Evolutionary conservation across 1,140 invertebrate species (phyloP), one percentile per base, ranked within the genome.

Genomic region (Saccostrea glomerata): DNA sequence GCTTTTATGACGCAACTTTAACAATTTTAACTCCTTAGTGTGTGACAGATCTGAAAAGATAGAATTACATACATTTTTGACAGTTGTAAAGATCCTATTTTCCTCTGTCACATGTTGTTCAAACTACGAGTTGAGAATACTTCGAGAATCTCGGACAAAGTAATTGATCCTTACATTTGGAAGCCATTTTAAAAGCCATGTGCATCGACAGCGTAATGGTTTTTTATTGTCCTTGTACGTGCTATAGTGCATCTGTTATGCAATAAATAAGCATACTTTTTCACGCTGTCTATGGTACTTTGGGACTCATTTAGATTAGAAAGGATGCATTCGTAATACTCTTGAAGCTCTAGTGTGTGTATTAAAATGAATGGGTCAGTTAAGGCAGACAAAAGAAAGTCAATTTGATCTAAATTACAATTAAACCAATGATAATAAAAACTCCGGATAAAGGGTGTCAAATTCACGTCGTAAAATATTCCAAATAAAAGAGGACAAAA

Each of bases 171-270:
- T 86, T n/a, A 90, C 36, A 40, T 82, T 87, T 1, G 88, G 88
- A 56, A 87, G 84, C 12, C 60, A 40, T 60, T 87, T 40, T 25
- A 90, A 85, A 20, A 90, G 60, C 70, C 12, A 89, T 11, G 20
- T 30, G 17, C 90, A 90, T 82, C 36, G 90, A 83, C 12, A 90
- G 9, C 2, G 88, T 82, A n/a, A 90, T 89, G 30, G 88, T 89
- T 86, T 90, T n/a, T 90, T 17, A 90, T 86, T n/a, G 87, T 60
- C 36, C 89, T 54, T 17, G 66, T 54, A 36, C 84, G 77, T 1
- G 89, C 86, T 7, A 9, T 70, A 36, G 25, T n/a, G n/a, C 89
- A 90, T 66, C 54, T 55, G 36, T 83, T 54, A 2, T 30, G 25
- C 25, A 77, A 77, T 12, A 36, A 36, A 12, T 12, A 5, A 25